phyloP scores from a whole-genome alignment of 2,888 invertebrate genomes.

The Oxytorus armatus region DNA sequence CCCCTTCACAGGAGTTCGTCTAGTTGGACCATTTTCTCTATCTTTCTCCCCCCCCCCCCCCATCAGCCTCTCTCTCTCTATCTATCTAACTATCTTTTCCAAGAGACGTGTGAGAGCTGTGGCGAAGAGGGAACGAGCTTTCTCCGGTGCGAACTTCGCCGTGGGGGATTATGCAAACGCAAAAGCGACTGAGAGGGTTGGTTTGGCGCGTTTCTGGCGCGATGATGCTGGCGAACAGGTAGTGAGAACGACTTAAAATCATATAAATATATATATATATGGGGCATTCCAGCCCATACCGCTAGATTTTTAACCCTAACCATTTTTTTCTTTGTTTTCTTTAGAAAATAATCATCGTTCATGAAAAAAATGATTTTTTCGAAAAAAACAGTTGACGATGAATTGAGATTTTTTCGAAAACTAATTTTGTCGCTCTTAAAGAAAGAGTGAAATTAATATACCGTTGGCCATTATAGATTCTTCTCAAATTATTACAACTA shows the following conservation, averaged over 20 bases:
- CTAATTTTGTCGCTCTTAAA: no score
- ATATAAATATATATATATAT: neutral
- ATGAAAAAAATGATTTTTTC: no score
- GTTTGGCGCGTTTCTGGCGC: conserved; percentile 49
- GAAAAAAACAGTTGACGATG: no score
- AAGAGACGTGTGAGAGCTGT: conserved; percentile 51
- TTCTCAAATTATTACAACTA: no score
- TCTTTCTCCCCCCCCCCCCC: conserved; percentile 36
- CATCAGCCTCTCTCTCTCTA: conserved; percentile 8
- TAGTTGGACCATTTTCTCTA: conserved; percentile 47
- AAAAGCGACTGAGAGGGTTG: conserved; percentile 64
- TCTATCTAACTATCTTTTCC: conserved; percentile 39
- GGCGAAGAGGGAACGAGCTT: conserved; percentile 38
- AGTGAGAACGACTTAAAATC: conserved; percentile 29
- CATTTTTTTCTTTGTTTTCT: no score
- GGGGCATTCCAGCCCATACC: no score
- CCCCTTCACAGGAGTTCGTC: conserved; percentile 48
- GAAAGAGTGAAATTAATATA: no score
- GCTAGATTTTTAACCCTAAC: no score
- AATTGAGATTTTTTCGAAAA: no score
- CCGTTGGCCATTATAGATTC: no score
- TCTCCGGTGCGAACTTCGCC: conserved; percentile 78
- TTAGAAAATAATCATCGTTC: no score
- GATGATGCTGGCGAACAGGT: conserved; percentile 64
- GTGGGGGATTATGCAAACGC: conserved; percentile 80